These are phyloP conservation scores for Falco punctatus DNA, from an alignment of 2,113 vertebrate genomes.

Conservation along the genomic window DNA sequence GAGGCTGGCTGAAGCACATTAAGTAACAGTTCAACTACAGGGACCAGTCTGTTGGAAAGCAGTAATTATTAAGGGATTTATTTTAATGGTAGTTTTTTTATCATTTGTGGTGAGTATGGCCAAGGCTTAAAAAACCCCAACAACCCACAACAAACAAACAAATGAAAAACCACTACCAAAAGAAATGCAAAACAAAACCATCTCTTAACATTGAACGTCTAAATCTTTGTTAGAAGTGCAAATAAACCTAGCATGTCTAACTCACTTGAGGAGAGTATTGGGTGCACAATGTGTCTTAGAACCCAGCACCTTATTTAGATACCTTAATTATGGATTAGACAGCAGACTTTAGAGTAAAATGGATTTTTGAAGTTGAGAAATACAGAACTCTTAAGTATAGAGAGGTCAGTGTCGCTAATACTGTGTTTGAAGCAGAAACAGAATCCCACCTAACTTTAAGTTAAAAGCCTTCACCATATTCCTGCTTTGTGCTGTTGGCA, in stretches of 20 bases:
- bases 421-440: neutral
- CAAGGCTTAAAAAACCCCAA: neutral
- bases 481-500: neutral
- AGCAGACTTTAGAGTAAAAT: neutral
- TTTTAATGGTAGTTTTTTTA: conserved; percentile 60
- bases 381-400: neutral
- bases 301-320: neutral
- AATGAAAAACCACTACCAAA: neutral
- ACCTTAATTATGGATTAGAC: neutral
- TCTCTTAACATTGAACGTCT: neutral
- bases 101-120: conserved; percentile 42
- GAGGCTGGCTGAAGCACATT: conserved; percentile 70
- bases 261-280: neutral
- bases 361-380: neutral
- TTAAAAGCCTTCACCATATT: neutral
- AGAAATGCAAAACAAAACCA: neutral
- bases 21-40: conserved; percentile 68
- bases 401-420: neutral
- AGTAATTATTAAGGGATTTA: conserved; percentile 67
- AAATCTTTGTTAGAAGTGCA: neutral
- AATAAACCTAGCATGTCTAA: neutral
- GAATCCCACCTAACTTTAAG: neutral
- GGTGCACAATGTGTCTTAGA: neutral
- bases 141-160: neutral
- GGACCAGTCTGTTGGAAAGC: conserved; percentile 61